phyloP scores from a whole-genome alignment of 2,113 vertebrate species.

The Alaudala cheleensis region DNA sequence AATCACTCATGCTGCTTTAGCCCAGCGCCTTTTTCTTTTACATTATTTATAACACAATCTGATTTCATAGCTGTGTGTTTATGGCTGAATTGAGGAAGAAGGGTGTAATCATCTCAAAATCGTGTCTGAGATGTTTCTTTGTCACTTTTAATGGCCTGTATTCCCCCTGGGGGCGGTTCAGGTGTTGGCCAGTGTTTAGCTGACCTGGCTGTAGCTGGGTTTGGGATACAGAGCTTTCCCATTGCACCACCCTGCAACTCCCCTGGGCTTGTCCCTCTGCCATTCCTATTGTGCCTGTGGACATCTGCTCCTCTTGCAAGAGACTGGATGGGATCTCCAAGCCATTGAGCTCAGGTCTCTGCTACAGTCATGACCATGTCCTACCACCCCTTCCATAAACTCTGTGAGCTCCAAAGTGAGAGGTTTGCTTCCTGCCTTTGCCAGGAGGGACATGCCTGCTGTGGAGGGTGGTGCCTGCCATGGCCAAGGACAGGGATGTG shows the following conservation, averaged over 20 bases:
- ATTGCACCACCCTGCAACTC: fast-evolving
- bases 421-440: not conserved
- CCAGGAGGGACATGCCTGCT: not conserved
- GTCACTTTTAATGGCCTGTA: not conserved
- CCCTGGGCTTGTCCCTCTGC: not conserved
- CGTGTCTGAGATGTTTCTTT: not conserved
- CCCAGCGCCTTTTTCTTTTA: not conserved
- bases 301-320: not conserved
- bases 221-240: not conserved
- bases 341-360: not conserved
- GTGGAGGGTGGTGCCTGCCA: fast-evolving
- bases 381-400: not conserved
- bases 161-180: not conserved
- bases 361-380: not conserved
- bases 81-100: not conserved
- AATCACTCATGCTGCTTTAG: constrained; percentile 13
- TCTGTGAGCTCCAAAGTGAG: not conserved
- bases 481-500: fast-evolving
- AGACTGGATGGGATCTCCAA: not conserved
- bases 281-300: fast-evolving
- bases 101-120: not conserved
- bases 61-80: constrained; percentile 5
- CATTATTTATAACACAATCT: not conserved
- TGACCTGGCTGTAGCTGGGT: not conserved
- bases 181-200: not conserved